These are phyloP conservation scores for Maniola jurtina DNA, from an alignment of 1,140 invertebrate genomes.

Conservation along the genomic window DNA sequence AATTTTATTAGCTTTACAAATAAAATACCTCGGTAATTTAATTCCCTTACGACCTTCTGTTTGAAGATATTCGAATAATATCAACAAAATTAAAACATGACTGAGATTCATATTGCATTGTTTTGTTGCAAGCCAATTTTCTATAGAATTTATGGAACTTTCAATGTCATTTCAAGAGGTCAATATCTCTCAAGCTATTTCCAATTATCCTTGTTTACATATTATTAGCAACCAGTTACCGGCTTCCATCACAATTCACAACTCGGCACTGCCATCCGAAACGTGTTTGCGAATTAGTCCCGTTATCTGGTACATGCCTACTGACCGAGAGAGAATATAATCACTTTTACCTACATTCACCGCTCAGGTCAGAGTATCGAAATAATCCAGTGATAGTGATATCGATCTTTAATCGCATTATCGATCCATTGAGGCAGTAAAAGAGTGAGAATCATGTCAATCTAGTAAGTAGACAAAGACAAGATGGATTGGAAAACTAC, in stretches of 20 bases:
- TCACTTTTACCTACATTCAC: constrained; percentile 32
- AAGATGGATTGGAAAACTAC: too few species aligned
- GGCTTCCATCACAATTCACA: neutral
- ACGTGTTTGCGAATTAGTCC: constrained; percentile 29
- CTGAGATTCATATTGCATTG: neutral
- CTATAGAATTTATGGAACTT: constrained; percentile 1
- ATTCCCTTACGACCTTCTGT: too few species aligned
- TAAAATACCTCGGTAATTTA: too few species aligned
- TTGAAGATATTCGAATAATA: too few species aligned
- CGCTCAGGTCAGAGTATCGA: constrained; percentile 5
- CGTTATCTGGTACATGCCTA: constrained; percentile 25
- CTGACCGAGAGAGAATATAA: constrained; percentile 25
- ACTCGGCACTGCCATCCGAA: neutral
- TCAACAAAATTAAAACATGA: neutral
- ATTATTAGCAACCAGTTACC: neutral
- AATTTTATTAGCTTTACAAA: too few species aligned
- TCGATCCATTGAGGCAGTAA: neutral
- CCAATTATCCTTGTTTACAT: neutral
- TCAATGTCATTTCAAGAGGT: constrained; percentile 11
- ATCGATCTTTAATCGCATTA: neutral
- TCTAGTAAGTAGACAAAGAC: neutral
- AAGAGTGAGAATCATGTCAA: too few species aligned
- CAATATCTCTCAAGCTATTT: constrained; percentile 13
- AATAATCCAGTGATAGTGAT: neutral
- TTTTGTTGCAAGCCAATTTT: neutral